Conservation (phyloP, 2,888 invertebrate genomes). For the Campaea margaritaria region DNA sequence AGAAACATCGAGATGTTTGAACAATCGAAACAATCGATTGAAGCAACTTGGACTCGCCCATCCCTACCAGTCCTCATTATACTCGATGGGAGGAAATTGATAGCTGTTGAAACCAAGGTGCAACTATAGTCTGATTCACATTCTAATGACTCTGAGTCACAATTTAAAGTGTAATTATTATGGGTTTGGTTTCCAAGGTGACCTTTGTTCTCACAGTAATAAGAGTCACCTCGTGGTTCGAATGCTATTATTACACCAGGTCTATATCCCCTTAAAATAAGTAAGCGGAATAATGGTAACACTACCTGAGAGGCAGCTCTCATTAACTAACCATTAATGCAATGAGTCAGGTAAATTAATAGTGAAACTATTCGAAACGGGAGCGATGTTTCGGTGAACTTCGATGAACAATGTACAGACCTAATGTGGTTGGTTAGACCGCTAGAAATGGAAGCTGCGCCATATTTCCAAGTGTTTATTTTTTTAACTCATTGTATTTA, state of each 20-base stretch:
- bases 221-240: background rate
- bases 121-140: constrained; percentile 4
- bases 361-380: constrained; percentile 30
- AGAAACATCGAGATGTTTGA: no score
- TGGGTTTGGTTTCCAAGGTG: background rate
- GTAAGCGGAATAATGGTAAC: no score
- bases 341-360: constrained; percentile 33
- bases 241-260: background rate
- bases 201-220: no score
- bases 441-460: background rate
- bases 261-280: no score
- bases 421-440: constrained; percentile 2
- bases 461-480: background rate
- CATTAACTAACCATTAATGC: constrained; percentile 18
- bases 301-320: background rate
- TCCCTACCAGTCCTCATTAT: no score
- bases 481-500: no score
- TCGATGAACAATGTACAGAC: constrained; percentile 3
- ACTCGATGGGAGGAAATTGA: constrained; percentile 1
- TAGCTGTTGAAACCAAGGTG: background rate
- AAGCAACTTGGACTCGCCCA: no score
- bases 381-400: constrained; percentile 14
- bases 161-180: background rate
- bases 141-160: constrained; percentile 19
- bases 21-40: no score